Percentiles rank a stretch among this genome's conserved stretches.
phyloP scores from a whole-genome alignment of 2,797 vertebrate species.

The Notolabrus celidotus region DNA sequence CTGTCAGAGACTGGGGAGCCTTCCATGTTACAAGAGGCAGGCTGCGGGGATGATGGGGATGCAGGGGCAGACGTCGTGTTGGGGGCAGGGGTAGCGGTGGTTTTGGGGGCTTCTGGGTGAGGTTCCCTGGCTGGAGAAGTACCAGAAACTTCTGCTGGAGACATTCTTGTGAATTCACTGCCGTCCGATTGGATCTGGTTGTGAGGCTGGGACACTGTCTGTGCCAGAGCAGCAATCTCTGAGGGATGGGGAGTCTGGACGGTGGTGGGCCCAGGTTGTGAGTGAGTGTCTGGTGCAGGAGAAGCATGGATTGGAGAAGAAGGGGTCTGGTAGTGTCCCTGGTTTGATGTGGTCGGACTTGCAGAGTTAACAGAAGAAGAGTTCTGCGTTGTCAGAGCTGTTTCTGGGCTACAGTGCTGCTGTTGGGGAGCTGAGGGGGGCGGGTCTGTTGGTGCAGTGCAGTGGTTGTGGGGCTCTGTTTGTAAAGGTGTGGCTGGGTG shows the following conservation, averaged over 20 bases:
- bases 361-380: conserved; percentile 33
- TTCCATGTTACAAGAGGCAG: conserved; percentile 69
- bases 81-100: conserved; percentile 14
- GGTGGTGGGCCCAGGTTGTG: conserved; percentile 18
- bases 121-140: conserved; percentile 28
- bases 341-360: conserved; percentile 21
- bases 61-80: conserved; percentile 9
- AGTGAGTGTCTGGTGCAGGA: conserved; percentile 15
- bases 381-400: conserved; percentile 15
- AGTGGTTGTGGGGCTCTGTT: conserved; percentile 45
- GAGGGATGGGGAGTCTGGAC: conserved; percentile 34
- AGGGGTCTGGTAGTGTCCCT: conserved; percentile 39
- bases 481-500: conserved; percentile 21
- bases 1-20: conserved; percentile 79
- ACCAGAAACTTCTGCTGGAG: conserved; percentile 36
- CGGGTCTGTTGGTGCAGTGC: conserved; percentile 38
- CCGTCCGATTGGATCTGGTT: conserved; percentile 49
- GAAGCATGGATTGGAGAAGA: conserved; percentile 27
- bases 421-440: conserved; percentile 33
- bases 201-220: conserved; percentile 47
- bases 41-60: conserved; percentile 63
- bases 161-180: not conserved
- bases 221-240: conserved; percentile 52
- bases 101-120: conserved; percentile 51
- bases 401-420: conserved; percentile 47